Evolutionary conservation across 2,888 invertebrate genomes (phyloP).

Genomic region (Tipula helvola): DNA sequence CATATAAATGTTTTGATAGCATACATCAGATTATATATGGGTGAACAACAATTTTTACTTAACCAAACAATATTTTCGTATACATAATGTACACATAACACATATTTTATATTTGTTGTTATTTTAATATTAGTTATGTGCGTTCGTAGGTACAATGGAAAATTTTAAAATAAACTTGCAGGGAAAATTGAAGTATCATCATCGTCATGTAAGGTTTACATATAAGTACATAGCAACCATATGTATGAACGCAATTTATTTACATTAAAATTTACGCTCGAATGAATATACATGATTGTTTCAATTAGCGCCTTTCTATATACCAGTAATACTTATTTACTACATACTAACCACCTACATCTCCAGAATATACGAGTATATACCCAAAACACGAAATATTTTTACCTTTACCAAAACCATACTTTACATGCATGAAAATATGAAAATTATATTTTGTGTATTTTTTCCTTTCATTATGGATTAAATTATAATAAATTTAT

Average conservation of each 20-base stretch:
- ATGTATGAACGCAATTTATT: not conserved
- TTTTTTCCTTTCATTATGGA: not conserved
- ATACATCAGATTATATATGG: no score
- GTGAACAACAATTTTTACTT: not conserved
- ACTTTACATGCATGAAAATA: not conserved
- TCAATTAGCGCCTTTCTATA: not conserved
- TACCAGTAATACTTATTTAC: no score
- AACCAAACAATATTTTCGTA: not conserved
- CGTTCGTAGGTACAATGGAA: not conserved
- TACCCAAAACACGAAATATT: not conserved
- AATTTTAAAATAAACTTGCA: not conserved
- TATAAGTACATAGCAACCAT: not conserved
- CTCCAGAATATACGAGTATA: not conserved
- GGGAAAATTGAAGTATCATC: not conserved
- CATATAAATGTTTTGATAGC: no score
- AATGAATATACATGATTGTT: not conserved
- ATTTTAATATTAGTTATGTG: not conserved
- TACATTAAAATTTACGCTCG: not conserved
- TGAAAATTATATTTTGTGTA: not conserved
- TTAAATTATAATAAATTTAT: not conserved
- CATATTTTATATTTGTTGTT: no score
- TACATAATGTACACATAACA: not conserved
- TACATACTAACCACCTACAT: not conserved
- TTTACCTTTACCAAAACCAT: not conserved
- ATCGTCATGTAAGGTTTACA: not conserved